These are phyloP conservation scores for Amphilophus citrinellus DNA, from an alignment of 2,113 vertebrate species.

Conservation along the genomic window DNA sequence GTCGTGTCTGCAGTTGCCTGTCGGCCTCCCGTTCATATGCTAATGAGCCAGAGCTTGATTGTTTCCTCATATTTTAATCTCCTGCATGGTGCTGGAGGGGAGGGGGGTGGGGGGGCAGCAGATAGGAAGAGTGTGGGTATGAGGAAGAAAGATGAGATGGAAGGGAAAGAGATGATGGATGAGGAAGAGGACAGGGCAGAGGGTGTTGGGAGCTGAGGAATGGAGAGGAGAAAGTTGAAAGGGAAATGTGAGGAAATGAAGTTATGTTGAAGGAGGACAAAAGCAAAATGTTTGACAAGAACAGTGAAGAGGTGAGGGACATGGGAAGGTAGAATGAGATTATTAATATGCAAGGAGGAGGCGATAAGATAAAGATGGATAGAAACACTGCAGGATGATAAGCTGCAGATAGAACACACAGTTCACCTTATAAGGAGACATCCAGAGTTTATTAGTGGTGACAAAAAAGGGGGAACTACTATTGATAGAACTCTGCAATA, in stretches of 20 bases:
- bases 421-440: conserved; percentile 49
- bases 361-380: conserved; percentile 41
- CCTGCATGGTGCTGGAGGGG: conserved; percentile 53
- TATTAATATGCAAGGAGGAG: conserved; percentile 54
- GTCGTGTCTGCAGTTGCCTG: conserved; percentile 64
- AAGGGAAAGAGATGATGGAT: conserved; percentile 42
- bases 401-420: conserved; percentile 47
- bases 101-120: neutral
- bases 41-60: conserved; percentile 81
- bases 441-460: conserved; percentile 50
- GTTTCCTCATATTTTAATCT: conserved; percentile 86
- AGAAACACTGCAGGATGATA: conserved; percentile 28
- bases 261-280: conserved; percentile 32
- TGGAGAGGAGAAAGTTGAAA: conserved; percentile 26
- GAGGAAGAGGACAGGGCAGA: conserved; percentile 41
- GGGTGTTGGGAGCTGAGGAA: conserved; percentile 15
- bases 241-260: neutral
- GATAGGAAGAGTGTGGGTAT: conserved; percentile 22
- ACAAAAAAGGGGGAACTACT: conserved; percentile 14
- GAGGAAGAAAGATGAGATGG: conserved; percentile 55
- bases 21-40: conserved; percentile 80
- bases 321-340: conserved; percentile 26
- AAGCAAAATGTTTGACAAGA: conserved; percentile 50
- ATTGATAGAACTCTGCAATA: conserved; percentile 15
- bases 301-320: conserved; percentile 23